Conservation (phyloP, 2,797 vertebrate species). For the Euphonia xanthogaster region DNA sequence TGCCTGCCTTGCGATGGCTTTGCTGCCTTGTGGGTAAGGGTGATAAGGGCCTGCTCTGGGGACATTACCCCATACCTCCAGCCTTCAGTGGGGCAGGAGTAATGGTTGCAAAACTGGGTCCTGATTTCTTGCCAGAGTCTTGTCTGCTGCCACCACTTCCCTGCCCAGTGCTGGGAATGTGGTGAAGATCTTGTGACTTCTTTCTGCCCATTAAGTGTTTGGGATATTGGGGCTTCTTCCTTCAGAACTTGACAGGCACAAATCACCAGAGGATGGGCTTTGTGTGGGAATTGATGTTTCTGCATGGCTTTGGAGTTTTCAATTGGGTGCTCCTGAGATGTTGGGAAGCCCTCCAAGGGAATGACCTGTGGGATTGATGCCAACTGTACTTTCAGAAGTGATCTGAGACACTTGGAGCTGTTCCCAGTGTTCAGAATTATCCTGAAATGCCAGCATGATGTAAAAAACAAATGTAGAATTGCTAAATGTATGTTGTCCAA, state of each 20-base stretch:
- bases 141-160: background rate
- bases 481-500: conserved; percentile 32
- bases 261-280: background rate
- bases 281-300: background rate
- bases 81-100: conserved; percentile 54
- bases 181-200: background rate
- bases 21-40: background rate
- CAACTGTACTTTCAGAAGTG: conserved; percentile 59
- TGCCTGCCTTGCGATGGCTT: background rate
- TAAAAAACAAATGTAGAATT: conserved; percentile 51
- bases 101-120: conserved; percentile 12
- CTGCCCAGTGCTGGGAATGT: background rate
- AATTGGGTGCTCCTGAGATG: background rate
- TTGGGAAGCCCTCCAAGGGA: conserved; percentile 37
- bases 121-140: background rate
- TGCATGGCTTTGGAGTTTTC: background rate
- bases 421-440: conserved; percentile 4
- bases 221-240: background rate
- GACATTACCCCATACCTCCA: background rate
- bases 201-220: background rate
- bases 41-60: background rate
- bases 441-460: conserved; percentile 40
- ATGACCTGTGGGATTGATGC: conserved; percentile 44
- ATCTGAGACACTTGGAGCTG: conserved; percentile 8
- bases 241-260: background rate